These are phyloP conservation scores for Synergus itoensis DNA, from an alignment of 2,888 invertebrate genomes.

Conservation along the genomic window DNA sequence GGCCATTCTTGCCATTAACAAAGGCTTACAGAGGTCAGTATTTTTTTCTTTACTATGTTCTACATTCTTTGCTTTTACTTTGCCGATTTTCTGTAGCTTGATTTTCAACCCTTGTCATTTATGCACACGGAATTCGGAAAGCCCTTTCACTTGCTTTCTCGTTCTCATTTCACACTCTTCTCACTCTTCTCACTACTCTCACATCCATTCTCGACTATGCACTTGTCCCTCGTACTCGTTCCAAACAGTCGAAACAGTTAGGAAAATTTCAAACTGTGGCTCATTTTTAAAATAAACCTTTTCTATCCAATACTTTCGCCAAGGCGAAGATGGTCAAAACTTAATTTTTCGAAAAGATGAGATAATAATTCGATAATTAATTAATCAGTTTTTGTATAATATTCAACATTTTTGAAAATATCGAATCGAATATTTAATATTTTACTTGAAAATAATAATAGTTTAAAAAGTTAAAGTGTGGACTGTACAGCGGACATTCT, in stretches of 20 bases:
- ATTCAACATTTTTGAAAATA: too few species aligned
- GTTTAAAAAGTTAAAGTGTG: slow-evolving; percentile 16
- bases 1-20: slow-evolving; percentile 91
- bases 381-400: too few species aligned
- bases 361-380: too few species aligned
- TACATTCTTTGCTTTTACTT: slow-evolving; percentile 58
- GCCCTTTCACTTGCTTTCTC: slow-evolving; percentile 33
- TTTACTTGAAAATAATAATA: background rate
- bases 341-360: background rate
- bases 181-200: slow-evolving; percentile 42
- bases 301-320: background rate
- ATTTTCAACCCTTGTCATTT: slow-evolving; percentile 45
- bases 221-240: slow-evolving; percentile 34
- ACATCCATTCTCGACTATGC: slow-evolving; percentile 16
- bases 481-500: slow-evolving; percentile 56
- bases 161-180: slow-evolving; percentile 14
- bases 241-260: background rate
- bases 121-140: slow-evolving; percentile 35
- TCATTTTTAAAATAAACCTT: background rate
- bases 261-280: background rate
- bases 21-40: slow-evolving; percentile 90
- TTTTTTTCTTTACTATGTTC: slow-evolving; percentile 77
- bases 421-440: too few species aligned
- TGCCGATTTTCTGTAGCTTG: slow-evolving; percentile 23
- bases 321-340: background rate